phyloP scores from a whole-genome alignment of 2,888 invertebrate genomes.

The Tipula confusa region DNA sequence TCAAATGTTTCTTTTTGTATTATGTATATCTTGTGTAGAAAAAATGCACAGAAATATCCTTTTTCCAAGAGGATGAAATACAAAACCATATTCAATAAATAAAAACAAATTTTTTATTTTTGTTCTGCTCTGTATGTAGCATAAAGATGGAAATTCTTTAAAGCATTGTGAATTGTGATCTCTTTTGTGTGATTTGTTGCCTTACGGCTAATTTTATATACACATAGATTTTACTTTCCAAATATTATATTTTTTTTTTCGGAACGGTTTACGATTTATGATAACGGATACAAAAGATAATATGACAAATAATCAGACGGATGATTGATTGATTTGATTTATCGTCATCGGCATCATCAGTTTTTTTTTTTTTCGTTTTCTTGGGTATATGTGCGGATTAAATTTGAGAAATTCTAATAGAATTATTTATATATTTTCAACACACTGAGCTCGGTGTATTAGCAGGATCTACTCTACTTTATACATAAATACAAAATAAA shows the following conservation, averaged over 20 bases:
- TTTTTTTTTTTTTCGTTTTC: neutral
- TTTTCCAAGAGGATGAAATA: neutral
- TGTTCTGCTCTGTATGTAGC: neutral
- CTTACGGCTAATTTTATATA: neutral
- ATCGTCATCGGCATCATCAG: neutral
- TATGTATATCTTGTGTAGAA: neutral
- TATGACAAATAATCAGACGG: neutral
- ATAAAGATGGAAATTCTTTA: neutral
- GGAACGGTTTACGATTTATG: neutral
- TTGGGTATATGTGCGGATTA: neutral
- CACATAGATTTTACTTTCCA: neutral
- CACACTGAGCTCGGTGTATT: neutral
- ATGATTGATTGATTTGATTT: neutral
- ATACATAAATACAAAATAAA: neutral
- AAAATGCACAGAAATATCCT: neutral
- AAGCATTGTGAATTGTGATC: neutral
- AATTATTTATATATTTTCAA: neutral
- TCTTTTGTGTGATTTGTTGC: constrained; percentile 9
- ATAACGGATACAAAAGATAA: constrained; percentile 12
- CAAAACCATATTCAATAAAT: neutral
- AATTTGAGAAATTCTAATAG: neutral
- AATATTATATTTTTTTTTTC: neutral
- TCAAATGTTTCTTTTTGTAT: neutral
- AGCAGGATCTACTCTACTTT: neutral
- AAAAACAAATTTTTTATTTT: neutral